A percentile compares a stretch with the other conserved stretches of the same genome.
phyloP scores from a whole-genome alignment of 2,797 vertebrate genomes.

The Coendou prehensilis region DNA sequence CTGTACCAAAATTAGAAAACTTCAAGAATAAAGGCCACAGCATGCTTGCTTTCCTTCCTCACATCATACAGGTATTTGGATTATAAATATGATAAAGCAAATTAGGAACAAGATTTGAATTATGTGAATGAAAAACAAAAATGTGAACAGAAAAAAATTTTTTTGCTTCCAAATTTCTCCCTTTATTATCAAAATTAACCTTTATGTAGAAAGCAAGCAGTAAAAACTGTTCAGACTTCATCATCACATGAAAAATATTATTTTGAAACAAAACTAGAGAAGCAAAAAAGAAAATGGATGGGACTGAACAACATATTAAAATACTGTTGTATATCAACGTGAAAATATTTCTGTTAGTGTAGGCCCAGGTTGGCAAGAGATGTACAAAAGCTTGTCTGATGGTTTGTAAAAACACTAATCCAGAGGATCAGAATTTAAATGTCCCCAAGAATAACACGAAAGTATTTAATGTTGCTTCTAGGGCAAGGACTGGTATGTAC shows the following conservation, averaged over 20 bases:
- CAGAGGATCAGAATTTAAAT: constrained; percentile 53
- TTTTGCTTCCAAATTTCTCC: constrained; percentile 68
- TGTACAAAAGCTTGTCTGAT: neutral
- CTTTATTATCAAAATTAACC: constrained; percentile 78
- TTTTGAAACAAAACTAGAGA: constrained; percentile 38
- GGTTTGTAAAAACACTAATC: constrained; percentile 45
- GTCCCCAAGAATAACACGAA: constrained; percentile 45
- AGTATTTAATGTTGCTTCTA: constrained; percentile 57
- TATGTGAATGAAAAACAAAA: neutral
- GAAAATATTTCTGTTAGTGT: constrained; percentile 62
- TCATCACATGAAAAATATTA: constrained; percentile 26
- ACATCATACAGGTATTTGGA: neutral
- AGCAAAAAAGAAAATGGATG: neutral
- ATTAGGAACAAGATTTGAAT: constrained; percentile 56
- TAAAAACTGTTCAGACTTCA: constrained; percentile 60
- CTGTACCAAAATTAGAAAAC: neutral
- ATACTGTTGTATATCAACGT: neutral
- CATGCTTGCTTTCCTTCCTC: neutral
- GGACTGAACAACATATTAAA: constrained; percentile 31
- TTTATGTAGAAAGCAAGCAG: constrained; percentile 62
- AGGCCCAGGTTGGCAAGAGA: constrained; percentile 47
- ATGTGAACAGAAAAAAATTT: too few species aligned
- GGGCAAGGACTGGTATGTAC: neutral
- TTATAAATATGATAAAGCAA: neutral
- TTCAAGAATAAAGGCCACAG: neutral